Evolutionary conservation across 1,140 invertebrate genomes (phyloP).

Genomic region (Sycobia sp.): DNA sequence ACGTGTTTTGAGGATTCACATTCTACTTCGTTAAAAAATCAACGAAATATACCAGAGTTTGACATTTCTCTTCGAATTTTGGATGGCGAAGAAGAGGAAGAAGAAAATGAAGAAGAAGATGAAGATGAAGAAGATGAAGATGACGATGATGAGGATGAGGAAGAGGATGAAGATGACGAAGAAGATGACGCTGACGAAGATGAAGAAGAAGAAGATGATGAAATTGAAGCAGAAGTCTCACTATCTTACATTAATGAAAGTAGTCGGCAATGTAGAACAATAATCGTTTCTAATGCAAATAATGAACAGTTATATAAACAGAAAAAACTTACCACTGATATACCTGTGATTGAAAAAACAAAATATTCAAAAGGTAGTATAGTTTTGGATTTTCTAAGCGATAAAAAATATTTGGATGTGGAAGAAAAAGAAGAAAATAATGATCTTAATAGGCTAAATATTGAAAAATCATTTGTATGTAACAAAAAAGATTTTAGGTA

Average conservation of each 20-base stretch:
- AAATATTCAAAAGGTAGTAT: slow-evolving; percentile 27
- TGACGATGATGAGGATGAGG: slow-evolving; percentile 25
- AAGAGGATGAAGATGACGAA: slow-evolving; percentile 35
- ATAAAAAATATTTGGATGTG: slow-evolving; percentile 14
- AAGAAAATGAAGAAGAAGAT: slow-evolving; percentile 32
- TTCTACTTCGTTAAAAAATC: slow-evolving; percentile 5
- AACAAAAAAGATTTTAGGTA: slow-evolving; percentile 1
- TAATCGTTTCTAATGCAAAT: slow-evolving; percentile 8
- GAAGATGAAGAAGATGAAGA: slow-evolving; percentile 35
- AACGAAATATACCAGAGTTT: slow-evolving; percentile 37
- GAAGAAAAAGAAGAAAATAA: slow-evolving; percentile 9
- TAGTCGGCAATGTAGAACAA: slow-evolving; percentile 25
- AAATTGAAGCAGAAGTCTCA: slow-evolving; percentile 39
- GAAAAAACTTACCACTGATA: neutral
- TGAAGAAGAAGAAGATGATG: slow-evolving; percentile 32
- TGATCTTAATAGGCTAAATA: neutral
- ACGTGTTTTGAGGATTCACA: neutral
- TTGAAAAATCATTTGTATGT: slow-evolving; percentile 2
- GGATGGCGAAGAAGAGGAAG: slow-evolving; percentile 32
- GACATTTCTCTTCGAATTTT: slow-evolving; percentile 37
- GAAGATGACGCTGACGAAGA: slow-evolving; percentile 33
- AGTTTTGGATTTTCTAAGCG: slow-evolving; percentile 23
- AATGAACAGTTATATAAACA: slow-evolving; percentile 18
- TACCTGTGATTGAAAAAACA: slow-evolving; percentile 7
- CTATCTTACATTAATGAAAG: slow-evolving; percentile 21